phyloP scores from a whole-genome alignment of 2,888 invertebrate species.

The Vesta saturnalis region DNA sequence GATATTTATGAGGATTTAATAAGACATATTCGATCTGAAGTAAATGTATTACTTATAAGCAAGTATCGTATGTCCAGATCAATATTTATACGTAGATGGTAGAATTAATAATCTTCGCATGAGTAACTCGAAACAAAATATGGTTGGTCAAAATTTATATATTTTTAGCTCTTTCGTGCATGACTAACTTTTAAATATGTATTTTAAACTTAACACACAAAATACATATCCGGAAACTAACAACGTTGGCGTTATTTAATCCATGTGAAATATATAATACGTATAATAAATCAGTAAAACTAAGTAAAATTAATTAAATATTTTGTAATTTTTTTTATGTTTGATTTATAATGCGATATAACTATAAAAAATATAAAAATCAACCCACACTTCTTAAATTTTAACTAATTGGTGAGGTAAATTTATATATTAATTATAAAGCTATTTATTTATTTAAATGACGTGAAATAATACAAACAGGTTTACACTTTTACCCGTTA shows the following conservation, averaged over 20 bases:
- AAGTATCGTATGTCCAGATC: constrained; percentile 32
- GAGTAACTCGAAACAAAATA: constrained; percentile 23
- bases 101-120: constrained; percentile 35
- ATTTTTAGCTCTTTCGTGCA: constrained; percentile 10
- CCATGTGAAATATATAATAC: constrained; percentile 24
- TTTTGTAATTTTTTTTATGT: constrained; percentile 13
- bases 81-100: constrained; percentile 32
- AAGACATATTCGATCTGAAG: constrained; percentile 41
- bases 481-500: not conserved
- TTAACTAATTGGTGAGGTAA: not conserved
- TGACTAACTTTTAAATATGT: constrained; percentile 2
- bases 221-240: constrained; percentile 9
- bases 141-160: constrained; percentile 10
- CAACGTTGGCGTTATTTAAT: constrained; percentile 9
- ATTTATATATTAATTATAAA: not conserved
- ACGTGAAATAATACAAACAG: not conserved
- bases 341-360: not conserved
- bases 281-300: constrained; percentile 26
- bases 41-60: constrained; percentile 38
- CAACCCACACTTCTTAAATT: not conserved
- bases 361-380: constrained; percentile 8
- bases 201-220: not conserved
- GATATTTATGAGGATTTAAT: constrained; percentile 45
- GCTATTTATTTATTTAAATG: not conserved
- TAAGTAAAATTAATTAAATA: constrained; percentile 30